phyloP scores from a whole-genome alignment of 2,888 invertebrate species.

The Schizotus pectinicornis region DNA sequence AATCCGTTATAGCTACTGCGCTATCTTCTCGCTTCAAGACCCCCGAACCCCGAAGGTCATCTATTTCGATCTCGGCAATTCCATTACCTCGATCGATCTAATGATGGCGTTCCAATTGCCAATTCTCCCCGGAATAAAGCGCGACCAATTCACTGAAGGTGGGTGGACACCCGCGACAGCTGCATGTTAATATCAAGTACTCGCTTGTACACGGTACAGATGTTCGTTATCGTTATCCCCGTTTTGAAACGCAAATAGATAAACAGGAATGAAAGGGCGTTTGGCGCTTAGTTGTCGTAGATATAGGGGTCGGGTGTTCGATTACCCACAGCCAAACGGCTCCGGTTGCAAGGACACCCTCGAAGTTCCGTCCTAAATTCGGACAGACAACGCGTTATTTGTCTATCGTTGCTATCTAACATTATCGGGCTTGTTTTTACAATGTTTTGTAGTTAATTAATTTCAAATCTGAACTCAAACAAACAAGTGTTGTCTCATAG shows the following conservation, averaged over 20 bases:
- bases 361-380: conserved; percentile 4
- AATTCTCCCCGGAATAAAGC: not conserved
- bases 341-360: conserved; percentile 19
- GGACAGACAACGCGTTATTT: not conserved
- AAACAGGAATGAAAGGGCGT: conserved; percentile 23
- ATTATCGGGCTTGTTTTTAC: conserved; percentile 12
- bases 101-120: not conserved
- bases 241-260: conserved; percentile 22
- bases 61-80: not conserved
- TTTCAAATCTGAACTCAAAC: conserved; percentile 17
- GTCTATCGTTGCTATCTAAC: conserved; percentile 6
- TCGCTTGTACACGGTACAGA: conserved; percentile 20
- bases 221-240: conserved; percentile 25
- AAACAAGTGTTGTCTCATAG: conserved; percentile 20
- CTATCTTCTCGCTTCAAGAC: not conserved
- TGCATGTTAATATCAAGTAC: conserved; percentile 29
- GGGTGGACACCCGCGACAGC: conserved; percentile 19
- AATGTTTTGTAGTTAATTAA: conserved; percentile 18
- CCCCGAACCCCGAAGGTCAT: no score
- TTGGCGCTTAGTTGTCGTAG: not conserved
- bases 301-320: conserved; percentile 9
- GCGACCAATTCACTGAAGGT: conserved; percentile 10
- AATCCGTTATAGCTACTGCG: not conserved
- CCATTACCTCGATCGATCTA: not conserved
- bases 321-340: conserved; percentile 1